Evolutionary conservation across 2,888 invertebrate species (phyloP).

Genomic region (Entomobrya multifasciata): DNA sequence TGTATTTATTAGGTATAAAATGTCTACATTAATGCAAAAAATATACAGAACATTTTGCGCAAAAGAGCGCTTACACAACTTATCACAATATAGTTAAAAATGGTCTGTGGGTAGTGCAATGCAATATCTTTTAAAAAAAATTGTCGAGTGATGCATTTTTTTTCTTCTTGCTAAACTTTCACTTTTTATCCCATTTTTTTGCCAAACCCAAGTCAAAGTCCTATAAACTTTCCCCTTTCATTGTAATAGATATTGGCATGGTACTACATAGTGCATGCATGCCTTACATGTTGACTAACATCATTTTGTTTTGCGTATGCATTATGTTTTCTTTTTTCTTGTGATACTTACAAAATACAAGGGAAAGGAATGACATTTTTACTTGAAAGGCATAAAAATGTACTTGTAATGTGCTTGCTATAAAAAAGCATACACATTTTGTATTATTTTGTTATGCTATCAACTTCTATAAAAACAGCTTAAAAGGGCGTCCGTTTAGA

Average conservation of each 20-base stretch:
- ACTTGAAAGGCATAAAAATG: neutral
- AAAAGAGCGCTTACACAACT: neutral
- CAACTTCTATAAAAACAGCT: too few species aligned
- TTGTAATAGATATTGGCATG: too few species aligned
- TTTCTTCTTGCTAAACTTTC: constrained; percentile 32
- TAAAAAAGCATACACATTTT: too few species aligned
- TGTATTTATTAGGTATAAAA: neutral
- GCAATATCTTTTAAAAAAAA: neutral
- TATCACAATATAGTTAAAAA: neutral
- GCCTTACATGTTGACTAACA: neutral
- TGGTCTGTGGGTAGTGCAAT: neutral
- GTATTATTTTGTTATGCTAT: too few species aligned
- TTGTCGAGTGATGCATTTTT: neutral
- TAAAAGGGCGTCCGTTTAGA: too few species aligned
- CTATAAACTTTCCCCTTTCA: too few species aligned
- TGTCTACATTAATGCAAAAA: neutral
- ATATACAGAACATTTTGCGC: neutral
- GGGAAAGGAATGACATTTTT: constrained; percentile 12
- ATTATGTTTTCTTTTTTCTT: neutral
- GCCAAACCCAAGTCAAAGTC: constrained; percentile 8
- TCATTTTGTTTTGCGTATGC: too few species aligned
- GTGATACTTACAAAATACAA: neutral
- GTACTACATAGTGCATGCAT: neutral
- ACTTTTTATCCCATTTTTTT: constrained; percentile 8
- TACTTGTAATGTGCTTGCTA: too few species aligned